Base-by-base conservation (phyloP, 2,888 invertebrate species). In the Sericinus montela region DNA sequence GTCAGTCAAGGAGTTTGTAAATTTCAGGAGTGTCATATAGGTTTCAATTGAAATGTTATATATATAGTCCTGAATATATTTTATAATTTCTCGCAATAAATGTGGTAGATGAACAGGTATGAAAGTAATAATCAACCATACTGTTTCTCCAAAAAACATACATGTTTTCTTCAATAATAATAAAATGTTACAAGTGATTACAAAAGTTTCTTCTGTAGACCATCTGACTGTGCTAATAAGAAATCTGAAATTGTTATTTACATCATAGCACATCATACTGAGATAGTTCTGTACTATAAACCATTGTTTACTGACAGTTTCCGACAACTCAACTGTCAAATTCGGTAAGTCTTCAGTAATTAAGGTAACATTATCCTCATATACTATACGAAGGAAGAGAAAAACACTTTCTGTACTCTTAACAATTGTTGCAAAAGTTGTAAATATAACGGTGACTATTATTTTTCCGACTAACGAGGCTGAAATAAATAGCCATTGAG, bases 1-100 rank as follows among this genome's bases (percentile, higher is more conserved):
- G 75, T 88, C 87, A 40, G 85, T 80, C 48, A 88, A 65, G 64
- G 79, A 87, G 59, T 86, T 83, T 8, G 85, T 84, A 48, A 85
- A 67, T 53, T 67, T 74, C 48, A 87, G 67, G 52, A 88, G 67
- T 32, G 62, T 62, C 75, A 75, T 74, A 50, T 87, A 86, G 0
- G 60, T 63, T 59, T 81, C 72, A 29, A 82, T 63, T 35, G 72
- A 53, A 36, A 54, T 41, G 38, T 54, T 60, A 9, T 72, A 45
- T 28, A 75, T 34, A 25, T 62, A 36, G 40, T 72, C 68, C 16
- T 58, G 64, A 10, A 79, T 45, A 58, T 63, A 65, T 32, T 56
- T 70, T 5, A 69, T 60, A 30, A 72, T 48, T 44, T 59, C 64
- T 55, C 60, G 72, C 9, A 82, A 28, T 30, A 87, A 52, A 48